Percentiles rank a stretch among this genome's conserved stretches.
phyloP scores from a whole-genome alignment of 2,888 invertebrate genomes.

The Nephrocerus scutellatus region DNA sequence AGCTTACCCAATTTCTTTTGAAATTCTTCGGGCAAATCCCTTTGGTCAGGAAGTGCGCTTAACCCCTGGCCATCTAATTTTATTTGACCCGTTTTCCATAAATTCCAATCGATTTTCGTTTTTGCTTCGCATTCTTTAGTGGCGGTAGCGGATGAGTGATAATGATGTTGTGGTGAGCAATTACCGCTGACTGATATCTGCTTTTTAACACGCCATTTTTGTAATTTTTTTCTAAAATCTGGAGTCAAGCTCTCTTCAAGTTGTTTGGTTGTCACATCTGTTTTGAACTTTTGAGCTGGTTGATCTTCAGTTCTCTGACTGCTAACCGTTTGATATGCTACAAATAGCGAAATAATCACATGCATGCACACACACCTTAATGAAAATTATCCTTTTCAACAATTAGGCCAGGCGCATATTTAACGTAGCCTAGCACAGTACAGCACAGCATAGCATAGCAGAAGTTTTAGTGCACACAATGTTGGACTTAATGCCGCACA shows the following conservation, averaged over 20 bases:
- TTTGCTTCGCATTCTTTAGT: constrained; percentile 45
- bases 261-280: constrained; percentile 38
- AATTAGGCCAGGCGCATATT: too few relatives aligned
- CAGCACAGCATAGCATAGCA: too few relatives aligned
- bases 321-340: constrained; percentile 23
- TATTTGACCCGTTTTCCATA: constrained; percentile 52
- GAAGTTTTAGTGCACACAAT: too few relatives aligned
- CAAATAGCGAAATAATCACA: neutral
- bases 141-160: too few relatives aligned
- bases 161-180: constrained; percentile 24
- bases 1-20: constrained; percentile 64
- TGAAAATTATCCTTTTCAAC: too few relatives aligned
- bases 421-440: too few relatives aligned
- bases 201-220: constrained; percentile 72
- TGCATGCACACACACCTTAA: too few relatives aligned
- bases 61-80: constrained; percentile 46
- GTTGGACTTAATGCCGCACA: too few relatives aligned
- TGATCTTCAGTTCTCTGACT: constrained; percentile 34
- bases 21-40: constrained; percentile 73
- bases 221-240: constrained; percentile 74
- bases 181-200: constrained; percentile 27
- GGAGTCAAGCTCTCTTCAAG: constrained; percentile 66
- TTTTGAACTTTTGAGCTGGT: constrained; percentile 32
- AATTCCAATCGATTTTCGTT: constrained; percentile 55
- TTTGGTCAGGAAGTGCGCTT: constrained; percentile 53